Evolutionary conservation across 2,888 invertebrate species (phyloP), one percentile per base, ranked within the genome.

Genomic region (Venusia cambrica): DNA sequence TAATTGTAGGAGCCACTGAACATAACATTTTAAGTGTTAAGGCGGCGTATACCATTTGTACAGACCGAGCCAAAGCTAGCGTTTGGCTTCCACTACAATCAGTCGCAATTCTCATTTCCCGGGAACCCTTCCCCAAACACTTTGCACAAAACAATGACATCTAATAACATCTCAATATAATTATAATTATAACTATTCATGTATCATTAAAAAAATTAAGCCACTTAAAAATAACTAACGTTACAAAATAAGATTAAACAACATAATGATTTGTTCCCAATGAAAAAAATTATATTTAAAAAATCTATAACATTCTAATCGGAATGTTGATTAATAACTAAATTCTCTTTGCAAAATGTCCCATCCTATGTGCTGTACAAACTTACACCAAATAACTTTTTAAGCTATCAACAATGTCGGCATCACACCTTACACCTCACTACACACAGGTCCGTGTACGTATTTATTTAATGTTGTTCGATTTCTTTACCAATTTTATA

Each of bases 161-260:
- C 70, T 76, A n/a, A 74, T 81, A 85, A 87, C 87, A 87, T 84
- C 73, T 81, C 81, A 80, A 84, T 84, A 85, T 81, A 81, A 81
- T 81, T 79, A 67, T 68, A 72, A 68, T 61, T 57, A 62, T 48
- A 54, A 73, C 73, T 76, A 66, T 74, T 74, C 76, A 78, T 48
- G 75, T 73, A 75, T 62, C 69, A 75, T 80, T 73, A 67, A 74
- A 80, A n/a, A n/a, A 81, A 78, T 81, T 80, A 77, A 85, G 81
- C 81, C 76, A 73, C 83, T 81, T 85, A 84, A 81, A 84, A 85
- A 72, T 81, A 85, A 81, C 83, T 84, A 84, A 87, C 85, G 73
- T 84, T 85, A 85, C 76, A 75, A 84, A 83, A 85, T 85, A 85
- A 84, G 84, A 84, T 85, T 84, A 87, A 83, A 85, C 80, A 87